These are phyloP conservation scores for Urocolius indicus DNA, from an alignment of 2,113 vertebrate species.

Conservation along the genomic window DNA sequence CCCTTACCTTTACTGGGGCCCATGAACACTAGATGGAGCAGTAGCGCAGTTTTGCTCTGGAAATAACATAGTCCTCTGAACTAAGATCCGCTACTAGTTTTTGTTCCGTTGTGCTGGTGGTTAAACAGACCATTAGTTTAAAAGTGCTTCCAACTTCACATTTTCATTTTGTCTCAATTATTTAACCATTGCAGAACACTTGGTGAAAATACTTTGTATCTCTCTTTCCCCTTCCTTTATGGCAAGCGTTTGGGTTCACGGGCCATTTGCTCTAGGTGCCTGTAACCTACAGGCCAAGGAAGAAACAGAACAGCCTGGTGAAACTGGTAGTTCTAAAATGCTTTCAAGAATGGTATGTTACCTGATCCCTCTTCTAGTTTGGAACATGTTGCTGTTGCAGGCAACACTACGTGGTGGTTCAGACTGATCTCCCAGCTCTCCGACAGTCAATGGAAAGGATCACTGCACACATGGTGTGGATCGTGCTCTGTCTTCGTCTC, in stretches of 20 bases:
- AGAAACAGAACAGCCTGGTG: not conserved
- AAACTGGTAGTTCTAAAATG: not conserved
- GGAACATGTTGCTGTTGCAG: no score
- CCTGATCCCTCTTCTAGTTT: not conserved
- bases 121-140: not conserved
- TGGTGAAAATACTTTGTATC: not conserved
- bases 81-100: not conserved
- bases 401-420: no score
- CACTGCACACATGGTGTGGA: no score
- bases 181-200: not conserved
- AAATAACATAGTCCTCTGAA: not conserved
- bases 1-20: not conserved
- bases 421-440: no score
- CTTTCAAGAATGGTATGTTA: not conserved
- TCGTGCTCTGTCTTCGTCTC: no score
- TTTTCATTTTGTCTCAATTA: not conserved
- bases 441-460: no score
- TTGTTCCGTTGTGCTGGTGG: accelerated
- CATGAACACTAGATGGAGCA: not conserved
- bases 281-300: not conserved
- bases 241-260: not conserved
- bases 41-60: not conserved
- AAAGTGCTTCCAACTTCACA: not conserved
- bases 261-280: not conserved
- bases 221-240: not conserved